phyloP scores from a whole-genome alignment of 2,888 invertebrate species.

The Zygaena filipendulae region DNA sequence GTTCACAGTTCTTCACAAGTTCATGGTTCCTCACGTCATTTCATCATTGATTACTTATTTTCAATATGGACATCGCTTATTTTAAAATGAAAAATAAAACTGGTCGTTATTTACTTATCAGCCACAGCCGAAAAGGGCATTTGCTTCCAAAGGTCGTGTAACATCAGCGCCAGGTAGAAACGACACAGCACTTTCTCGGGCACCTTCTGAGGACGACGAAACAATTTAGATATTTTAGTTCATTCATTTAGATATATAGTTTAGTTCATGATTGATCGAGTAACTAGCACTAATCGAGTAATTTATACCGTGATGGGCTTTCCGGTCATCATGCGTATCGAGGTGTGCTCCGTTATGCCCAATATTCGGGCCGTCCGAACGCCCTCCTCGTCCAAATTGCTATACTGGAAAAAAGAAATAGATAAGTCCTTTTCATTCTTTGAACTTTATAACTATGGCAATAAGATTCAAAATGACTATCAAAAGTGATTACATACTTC shows the following conservation, averaged over 20 bases:
- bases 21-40: too few species aligned
- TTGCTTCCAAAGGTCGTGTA: slow-evolving; percentile 82
- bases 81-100: too few species aligned
- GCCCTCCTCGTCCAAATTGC: slow-evolving; percentile 71
- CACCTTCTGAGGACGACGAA: slow-evolving; percentile 53
- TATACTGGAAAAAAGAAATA: slow-evolving; percentile 57
- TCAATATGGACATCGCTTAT: too few species aligned
- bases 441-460: too few species aligned
- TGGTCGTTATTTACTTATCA: slow-evolving; percentile 70
- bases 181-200: slow-evolving; percentile 74
- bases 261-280: too few species aligned
- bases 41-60: too few species aligned
- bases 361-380: slow-evolving; percentile 76
- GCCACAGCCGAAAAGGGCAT: slow-evolving; percentile 75
- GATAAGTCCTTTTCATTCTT: neutral
- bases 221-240: too few species aligned
- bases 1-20: too few species aligned
- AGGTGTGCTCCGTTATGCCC: slow-evolving; percentile 81
- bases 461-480: too few species aligned
- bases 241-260: too few species aligned
- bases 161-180: slow-evolving; percentile 87
- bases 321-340: slow-evolving; percentile 75
- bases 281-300: too few species aligned
- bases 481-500: too few species aligned
- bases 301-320: slow-evolving; percentile 72